phyloP scores from a whole-genome alignment of 2,113 vertebrate genomes.

The Noctilio leporinus region DNA sequence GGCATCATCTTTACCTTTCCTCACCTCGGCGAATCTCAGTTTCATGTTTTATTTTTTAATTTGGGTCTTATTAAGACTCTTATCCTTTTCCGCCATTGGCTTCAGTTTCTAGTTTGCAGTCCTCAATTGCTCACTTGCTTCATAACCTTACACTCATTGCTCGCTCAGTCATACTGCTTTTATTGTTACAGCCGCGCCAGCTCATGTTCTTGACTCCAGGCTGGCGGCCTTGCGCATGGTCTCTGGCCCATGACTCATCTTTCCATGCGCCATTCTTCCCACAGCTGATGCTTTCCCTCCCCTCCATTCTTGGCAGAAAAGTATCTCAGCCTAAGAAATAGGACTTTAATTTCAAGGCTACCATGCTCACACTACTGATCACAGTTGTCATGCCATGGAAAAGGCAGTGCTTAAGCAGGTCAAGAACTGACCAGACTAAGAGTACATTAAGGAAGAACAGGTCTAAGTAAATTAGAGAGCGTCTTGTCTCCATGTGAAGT shows the following conservation, averaged over 20 bases:
- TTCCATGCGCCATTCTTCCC: not conserved
- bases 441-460: not conserved
- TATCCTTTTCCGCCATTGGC: not conserved
- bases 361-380: not conserved
- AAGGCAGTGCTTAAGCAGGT: not conserved
- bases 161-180: not conserved
- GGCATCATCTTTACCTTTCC: not conserved
- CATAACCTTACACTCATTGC: not conserved
- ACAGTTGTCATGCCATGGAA: not conserved
- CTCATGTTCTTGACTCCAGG: not conserved
- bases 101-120: not conserved
- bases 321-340: not conserved
- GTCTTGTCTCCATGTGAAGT: not conserved
- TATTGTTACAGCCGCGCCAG: not conserved
- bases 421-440: not conserved
- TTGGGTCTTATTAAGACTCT: constrained; percentile 32
- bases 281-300: not conserved
- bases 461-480: not conserved
- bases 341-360: not conserved
- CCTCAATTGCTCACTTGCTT: not conserved
- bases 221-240: not conserved
- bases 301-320: not conserved
- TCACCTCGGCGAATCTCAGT: not conserved
- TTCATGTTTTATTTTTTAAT: not conserved
- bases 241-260: not conserved